Evolutionary conservation across 2,888 invertebrate genomes (phyloP).

Genomic region (Ophion ventricosus): DNA sequence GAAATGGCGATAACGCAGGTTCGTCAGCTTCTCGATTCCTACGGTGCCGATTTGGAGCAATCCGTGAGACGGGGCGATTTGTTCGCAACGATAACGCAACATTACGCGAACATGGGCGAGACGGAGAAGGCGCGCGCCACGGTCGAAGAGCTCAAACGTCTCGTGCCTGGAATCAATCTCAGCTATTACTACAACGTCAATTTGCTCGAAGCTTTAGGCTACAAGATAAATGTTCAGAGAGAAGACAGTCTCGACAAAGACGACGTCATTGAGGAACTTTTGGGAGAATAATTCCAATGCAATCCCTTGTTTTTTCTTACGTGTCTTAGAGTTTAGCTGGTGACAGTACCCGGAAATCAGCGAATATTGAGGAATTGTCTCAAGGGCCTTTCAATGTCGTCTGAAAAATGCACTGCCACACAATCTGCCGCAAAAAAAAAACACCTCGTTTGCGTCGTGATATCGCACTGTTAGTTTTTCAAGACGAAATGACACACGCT

Average conservation of each 20-base stretch:
- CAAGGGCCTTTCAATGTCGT: not conserved
- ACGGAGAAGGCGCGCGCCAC: conserved; percentile 78
- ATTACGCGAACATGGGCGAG: conserved; percentile 79
- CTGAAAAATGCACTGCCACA: not conserved
- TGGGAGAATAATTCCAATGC: conserved; percentile 76
- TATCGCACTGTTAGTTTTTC: not conserved
- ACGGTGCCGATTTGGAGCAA: conserved; percentile 78
- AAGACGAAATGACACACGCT: not conserved
- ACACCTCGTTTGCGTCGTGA: not conserved
- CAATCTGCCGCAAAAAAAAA: not conserved
- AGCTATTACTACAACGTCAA: conserved; percentile 79
- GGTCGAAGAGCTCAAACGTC: conserved; percentile 79
- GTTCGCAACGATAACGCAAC: conserved; percentile 80
- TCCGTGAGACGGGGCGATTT: conserved; percentile 81
- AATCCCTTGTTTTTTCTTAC: no score
- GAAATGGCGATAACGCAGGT: conserved; percentile 86
- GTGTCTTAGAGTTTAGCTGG: no score
- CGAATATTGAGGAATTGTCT: not conserved
- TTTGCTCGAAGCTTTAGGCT: conserved; percentile 79
- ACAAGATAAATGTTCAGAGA: conserved; percentile 76
- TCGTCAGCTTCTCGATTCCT: conserved; percentile 84
- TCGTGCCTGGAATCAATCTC: conserved; percentile 80
- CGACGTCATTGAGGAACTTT: conserved; percentile 80
- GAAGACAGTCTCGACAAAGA: conserved; percentile 80
- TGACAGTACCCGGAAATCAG: no score